phyloP scores from a whole-genome alignment of 2,113 vertebrate species.

The Lophotis ruficrista region DNA sequence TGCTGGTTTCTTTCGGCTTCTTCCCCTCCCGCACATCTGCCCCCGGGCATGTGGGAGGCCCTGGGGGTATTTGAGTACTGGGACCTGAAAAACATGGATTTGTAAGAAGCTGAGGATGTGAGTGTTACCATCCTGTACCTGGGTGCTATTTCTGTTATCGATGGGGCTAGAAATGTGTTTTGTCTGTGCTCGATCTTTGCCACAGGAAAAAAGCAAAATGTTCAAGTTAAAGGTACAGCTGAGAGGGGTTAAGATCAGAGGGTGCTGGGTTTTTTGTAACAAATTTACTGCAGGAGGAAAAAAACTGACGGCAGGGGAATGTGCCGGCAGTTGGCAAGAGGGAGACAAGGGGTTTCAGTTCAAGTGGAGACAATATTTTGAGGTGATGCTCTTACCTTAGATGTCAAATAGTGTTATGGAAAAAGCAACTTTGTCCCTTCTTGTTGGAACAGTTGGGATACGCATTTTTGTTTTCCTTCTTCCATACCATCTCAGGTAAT shows the following conservation, averaged over 20 bases:
- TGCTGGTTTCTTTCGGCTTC: not conserved
- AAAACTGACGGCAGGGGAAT: not conserved
- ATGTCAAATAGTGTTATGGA: not conserved
- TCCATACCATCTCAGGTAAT: not conserved
- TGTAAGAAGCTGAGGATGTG: not conserved
- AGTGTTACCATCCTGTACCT: no score
- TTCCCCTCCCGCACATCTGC: not conserved
- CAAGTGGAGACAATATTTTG: not conserved
- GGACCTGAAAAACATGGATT: not conserved
- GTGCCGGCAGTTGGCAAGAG: not conserved
- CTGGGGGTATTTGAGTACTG: not conserved
- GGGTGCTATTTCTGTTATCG: fast-evolving
- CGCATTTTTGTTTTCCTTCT: not conserved
- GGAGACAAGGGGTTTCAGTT: not conserved
- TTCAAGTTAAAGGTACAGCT: not conserved
- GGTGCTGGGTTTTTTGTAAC: not conserved
- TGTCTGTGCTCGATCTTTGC: not conserved
- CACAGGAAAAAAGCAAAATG: not conserved
- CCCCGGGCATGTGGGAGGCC: fast-evolving
- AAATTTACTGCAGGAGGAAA: not conserved
- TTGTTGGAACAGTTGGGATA: not conserved
- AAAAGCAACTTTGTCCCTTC: not conserved
- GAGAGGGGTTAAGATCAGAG: not conserved
- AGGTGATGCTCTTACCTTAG: not conserved
- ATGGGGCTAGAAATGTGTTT: not conserved